A percentile compares a stretch with the other conserved stretches of the same genome.
phyloP scores from a whole-genome alignment of 2,113 vertebrate genomes.

The Bos javanicus region DNA sequence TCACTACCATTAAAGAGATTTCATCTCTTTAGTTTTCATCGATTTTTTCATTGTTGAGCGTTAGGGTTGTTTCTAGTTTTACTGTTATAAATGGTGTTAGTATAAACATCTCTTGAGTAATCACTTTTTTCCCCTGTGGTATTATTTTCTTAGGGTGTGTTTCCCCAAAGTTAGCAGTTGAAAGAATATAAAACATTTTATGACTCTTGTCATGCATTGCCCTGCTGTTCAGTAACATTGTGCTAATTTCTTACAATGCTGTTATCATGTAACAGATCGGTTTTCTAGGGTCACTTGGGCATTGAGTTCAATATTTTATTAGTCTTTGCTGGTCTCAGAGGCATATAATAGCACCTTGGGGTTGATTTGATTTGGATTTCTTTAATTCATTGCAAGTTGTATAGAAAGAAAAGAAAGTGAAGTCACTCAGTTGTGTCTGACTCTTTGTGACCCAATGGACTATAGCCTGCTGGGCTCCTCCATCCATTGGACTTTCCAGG shows the following conservation, averaged over 20 bases:
- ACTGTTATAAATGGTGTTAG: slow-evolving; percentile 27
- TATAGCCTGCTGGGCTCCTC: background rate
- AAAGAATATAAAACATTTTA: slow-evolving; percentile 25
- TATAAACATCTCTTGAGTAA: slow-evolving; percentile 34
- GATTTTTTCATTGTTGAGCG: background rate
- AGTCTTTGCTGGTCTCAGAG: slow-evolving; percentile 23
- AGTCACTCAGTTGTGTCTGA: background rate
- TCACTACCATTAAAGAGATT: background rate
- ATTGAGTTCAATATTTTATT: background rate
- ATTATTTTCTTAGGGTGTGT: slow-evolving; percentile 35
- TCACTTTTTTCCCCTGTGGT: background rate
- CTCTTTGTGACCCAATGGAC: background rate
- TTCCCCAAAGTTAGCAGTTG: slow-evolving; percentile 18
- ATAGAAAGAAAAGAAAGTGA: background rate
- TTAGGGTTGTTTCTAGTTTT: slow-evolving; percentile 16
- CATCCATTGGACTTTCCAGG: background rate
- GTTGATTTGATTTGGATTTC: slow-evolving; percentile 45
- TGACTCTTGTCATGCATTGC: slow-evolving; percentile 6
- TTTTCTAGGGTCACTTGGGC: background rate
- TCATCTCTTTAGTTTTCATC: slow-evolving; percentile 20
- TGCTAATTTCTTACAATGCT: slow-evolving; percentile 20
- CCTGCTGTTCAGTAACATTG: background rate
- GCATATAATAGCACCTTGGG: background rate
- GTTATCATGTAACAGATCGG: background rate
- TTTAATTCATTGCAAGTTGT: slow-evolving; percentile 2